Evolutionary conservation across 2,888 invertebrate species (phyloP), one percentile per base, ranked within the genome.

Genomic region (Scaeva pyrastri): DNA sequence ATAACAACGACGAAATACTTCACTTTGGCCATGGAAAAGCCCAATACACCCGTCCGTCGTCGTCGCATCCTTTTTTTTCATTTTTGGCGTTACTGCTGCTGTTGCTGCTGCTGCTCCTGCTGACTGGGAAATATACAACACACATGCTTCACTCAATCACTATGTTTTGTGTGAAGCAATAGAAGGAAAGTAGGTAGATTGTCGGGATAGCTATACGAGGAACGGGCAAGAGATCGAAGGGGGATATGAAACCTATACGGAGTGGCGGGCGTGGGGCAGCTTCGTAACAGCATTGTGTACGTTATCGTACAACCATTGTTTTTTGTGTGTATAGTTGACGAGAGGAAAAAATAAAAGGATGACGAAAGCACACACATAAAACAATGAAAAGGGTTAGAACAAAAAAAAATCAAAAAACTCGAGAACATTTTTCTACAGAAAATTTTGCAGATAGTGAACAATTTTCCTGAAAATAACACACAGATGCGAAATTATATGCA

Each of bases 281-380:
- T 19, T 66, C 16, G 48, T 66, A 66, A 66, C 45, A 66, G 48
- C 66, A 66, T 48, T 85, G 84, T 80, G 75, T 80, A 80, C 60
- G 71, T 71, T 80, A 84, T 79, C 66, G 74, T 55, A 52, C 21
- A 39, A 2, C 66, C 60, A 75, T 76, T 80, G 66, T 70, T 71
- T 68, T 75, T 74, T 70, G 75, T 55, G 50, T 66, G 75, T 31
- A 31, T 31, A 31, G 31, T 71, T 85, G 80, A 80, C 71, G 60
- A 72, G 45, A 48, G 11, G 52, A 64, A 72, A 56, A 74, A 66
- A 60, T 75, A 75, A 72, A 64, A 52, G 58, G 16, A 80, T 56
- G 70, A 84, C 48, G 79, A 56, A 68, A 74, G 45, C 48, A 75
- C 55, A 77, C 66, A 80, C 66, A 84, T 72, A 80, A 83, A 78